A percentile compares a stretch with the other conserved stretches of the same genome.
phyloP scores from a whole-genome alignment of 2,888 invertebrate species.

The Calliphora vomitoria region DNA sequence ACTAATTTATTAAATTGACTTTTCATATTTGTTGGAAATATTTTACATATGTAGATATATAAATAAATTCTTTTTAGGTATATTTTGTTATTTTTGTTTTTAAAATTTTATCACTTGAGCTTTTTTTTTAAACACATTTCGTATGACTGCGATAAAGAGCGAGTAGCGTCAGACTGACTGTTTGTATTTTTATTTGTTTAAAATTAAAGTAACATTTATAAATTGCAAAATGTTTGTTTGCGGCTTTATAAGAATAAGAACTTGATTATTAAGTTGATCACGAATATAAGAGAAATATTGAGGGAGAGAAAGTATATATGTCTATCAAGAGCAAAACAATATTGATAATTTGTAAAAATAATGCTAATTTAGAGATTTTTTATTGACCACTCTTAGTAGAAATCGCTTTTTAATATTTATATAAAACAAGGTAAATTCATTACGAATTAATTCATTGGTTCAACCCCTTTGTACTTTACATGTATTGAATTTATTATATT shows the following conservation, averaged over 20 bases:
- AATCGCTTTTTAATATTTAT: no score
- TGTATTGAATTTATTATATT: no score
- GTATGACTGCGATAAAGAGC: slow-evolving; percentile 9
- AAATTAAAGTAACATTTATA: slow-evolving; percentile 39
- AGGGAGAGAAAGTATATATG: slow-evolving; percentile 19
- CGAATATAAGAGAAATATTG: slow-evolving; percentile 33
- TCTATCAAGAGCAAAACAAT: slow-evolving; percentile 21
- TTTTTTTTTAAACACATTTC: background rate
- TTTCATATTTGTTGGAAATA: background rate
- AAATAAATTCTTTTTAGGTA: background rate
- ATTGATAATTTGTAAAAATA: background rate
- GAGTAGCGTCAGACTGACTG: slow-evolving; percentile 41
- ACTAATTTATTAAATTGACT: background rate
- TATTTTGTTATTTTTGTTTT: slow-evolving; percentile 15
- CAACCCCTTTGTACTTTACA: no score
- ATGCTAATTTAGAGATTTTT: slow-evolving; percentile 20
- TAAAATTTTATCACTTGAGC: background rate
- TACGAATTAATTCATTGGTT: no score
- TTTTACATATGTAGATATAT: background rate
- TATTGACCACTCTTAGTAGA: background rate
- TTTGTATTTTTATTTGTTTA: slow-evolving; percentile 30
- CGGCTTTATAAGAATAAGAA: slow-evolving; percentile 48
- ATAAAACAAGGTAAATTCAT: no score
- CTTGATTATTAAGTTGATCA: background rate
- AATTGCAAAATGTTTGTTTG: slow-evolving; percentile 38